These are phyloP conservation scores for Pseudomugil gertrudae DNA, from an alignment of 2,797 vertebrate genomes.

Conservation along the genomic window DNA sequence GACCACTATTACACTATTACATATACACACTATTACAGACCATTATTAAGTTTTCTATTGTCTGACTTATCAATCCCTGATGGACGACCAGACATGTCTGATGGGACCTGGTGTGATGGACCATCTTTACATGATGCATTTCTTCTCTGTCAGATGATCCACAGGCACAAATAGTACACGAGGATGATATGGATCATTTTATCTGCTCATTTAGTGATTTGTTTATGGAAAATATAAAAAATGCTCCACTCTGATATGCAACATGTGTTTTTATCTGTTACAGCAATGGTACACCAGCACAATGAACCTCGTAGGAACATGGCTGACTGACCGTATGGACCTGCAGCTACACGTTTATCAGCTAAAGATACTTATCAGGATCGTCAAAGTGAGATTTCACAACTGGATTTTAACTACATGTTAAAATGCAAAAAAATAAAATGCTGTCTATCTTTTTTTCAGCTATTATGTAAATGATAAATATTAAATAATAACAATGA, in stretches of 20 bases:
- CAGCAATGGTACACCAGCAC: constrained; percentile 99
- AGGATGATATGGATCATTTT: too few relatives aligned
- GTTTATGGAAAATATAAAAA: background rate
- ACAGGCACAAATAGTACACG: too few relatives aligned
- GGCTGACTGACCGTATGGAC: constrained; percentile 99
- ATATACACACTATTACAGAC: too few relatives aligned
- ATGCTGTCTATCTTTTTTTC: background rate
- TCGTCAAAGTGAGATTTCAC: constrained; percentile 89
- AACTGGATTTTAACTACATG: background rate
- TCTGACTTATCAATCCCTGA: too few relatives aligned
- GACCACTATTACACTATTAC: too few relatives aligned
- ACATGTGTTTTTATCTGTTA: constrained; percentile 65
- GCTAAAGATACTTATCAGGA: constrained; percentile 97
- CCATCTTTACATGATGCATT: too few relatives aligned
- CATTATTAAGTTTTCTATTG: too few relatives aligned
- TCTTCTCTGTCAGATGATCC: too few relatives aligned
- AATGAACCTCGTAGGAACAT: constrained; percentile 96
- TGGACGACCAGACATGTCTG: too few relatives aligned
- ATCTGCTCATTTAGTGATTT: background rate
- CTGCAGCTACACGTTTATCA: constrained; percentile 98
- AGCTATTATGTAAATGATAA: background rate
- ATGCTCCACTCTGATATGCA: background rate
- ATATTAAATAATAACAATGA: too few relatives aligned
- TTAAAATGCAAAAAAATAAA: background rate
- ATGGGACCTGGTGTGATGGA: too few relatives aligned